These are phyloP conservation scores for Drosophila nigricruria DNA, from an alignment of 2,888 invertebrate genomes.

Conservation along the genomic window DNA sequence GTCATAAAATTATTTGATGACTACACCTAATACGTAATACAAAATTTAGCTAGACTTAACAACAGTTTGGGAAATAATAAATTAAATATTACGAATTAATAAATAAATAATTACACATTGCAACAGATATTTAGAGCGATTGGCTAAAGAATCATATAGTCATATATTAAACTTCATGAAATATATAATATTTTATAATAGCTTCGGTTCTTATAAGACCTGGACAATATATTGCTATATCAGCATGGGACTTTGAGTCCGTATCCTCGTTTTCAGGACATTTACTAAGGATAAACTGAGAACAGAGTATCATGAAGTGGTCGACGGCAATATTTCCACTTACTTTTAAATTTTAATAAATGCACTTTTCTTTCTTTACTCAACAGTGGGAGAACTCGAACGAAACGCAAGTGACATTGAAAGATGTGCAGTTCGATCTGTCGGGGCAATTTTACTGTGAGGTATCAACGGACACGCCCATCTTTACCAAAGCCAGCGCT, in stretches of 20 bases:
- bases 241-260: no score
- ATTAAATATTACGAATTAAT: neutral
- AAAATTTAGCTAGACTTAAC: neutral
- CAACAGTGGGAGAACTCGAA: slow-evolving; percentile 83
- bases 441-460: slow-evolving; percentile 93
- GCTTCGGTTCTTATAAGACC: no score
- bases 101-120: neutral
- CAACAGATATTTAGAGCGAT: neutral
- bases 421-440: slow-evolving; percentile 91
- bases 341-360: neutral
- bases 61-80: neutral
- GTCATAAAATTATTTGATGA: neutral
- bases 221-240: no score
- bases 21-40: neutral
- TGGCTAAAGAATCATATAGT: neutral
- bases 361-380: slow-evolving; percentile 3
- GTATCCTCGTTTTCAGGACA: no score
- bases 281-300: no score
- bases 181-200: no score
- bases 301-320: neutral
- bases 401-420: slow-evolving; percentile 86
- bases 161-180: neutral
- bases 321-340: neutral
- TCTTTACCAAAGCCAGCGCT: slow-evolving; percentile 92
- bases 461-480: slow-evolving; percentile 92